Conservation (phyloP, 1,140 invertebrate species). For the Panulirus ornatus region DNA sequence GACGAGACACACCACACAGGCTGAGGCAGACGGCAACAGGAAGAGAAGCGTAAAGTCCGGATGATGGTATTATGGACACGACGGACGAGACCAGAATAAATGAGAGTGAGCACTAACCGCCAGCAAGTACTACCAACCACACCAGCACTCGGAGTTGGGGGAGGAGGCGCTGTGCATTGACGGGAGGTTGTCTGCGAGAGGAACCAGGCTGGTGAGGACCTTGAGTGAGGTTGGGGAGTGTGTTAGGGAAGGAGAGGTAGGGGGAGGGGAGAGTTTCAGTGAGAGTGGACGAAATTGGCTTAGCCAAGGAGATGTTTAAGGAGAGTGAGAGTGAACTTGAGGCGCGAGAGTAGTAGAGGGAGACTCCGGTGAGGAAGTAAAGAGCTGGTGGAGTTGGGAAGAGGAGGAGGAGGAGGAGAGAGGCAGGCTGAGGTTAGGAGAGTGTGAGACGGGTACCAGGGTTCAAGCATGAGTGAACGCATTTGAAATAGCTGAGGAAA, state of each 20-base stretch:
- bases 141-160: not conserved
- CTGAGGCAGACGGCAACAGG: too few relatives aligned
- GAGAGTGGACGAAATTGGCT: too few relatives aligned
- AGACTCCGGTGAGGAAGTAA: not conserved
- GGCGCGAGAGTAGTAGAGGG: not conserved
- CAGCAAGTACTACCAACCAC: too few relatives aligned
- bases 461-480: not conserved
- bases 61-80: too few relatives aligned
- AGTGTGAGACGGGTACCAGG: not conserved
- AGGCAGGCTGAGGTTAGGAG: not conserved
- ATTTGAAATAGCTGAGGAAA: not conserved
- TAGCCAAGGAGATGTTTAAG: not conserved
- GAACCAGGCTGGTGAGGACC: not conserved
- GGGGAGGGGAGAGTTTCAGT: not conserved
- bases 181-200: not conserved
- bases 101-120: too few relatives aligned
- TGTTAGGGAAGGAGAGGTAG: not conserved
- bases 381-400: not conserved
- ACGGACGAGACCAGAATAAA: too few relatives aligned
- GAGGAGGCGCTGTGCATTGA: not conserved
- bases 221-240: not conserved
- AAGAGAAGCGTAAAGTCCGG: too few relatives aligned
- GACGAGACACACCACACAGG: too few relatives aligned
- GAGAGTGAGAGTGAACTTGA: not conserved
- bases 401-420: not conserved